phyloP scores from a whole-genome alignment of 2,113 vertebrate species.

The Globicephala melas region DNA sequence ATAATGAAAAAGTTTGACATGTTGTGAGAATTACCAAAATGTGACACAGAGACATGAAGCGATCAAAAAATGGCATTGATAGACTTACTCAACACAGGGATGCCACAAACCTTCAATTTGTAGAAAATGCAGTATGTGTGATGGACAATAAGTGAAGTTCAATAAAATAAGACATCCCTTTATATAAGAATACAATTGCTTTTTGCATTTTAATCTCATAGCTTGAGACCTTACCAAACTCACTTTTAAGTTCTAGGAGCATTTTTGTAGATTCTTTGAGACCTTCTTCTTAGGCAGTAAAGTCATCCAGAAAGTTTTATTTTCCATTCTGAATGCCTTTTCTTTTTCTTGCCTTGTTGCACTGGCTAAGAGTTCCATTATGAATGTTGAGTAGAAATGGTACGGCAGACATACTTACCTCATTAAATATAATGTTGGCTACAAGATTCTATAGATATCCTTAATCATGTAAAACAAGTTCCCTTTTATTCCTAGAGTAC shows the following conservation, averaged over 20 bases:
- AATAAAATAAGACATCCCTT: not conserved
- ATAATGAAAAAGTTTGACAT: not conserved
- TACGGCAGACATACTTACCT: not conserved
- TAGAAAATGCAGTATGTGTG: not conserved
- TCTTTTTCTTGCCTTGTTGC: not conserved
- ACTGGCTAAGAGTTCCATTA: not conserved
- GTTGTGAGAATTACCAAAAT: not conserved
- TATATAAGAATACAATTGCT: not conserved
- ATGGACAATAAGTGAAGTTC: not conserved
- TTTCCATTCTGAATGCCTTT: not conserved
- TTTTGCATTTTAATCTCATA: not conserved
- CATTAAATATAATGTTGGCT: not conserved
- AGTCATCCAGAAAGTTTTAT: not conserved
- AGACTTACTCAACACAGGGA: not conserved
- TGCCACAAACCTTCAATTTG: not conserved
- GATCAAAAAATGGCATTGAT: not conserved
- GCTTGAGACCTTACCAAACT: not conserved
- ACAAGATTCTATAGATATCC: not conserved
- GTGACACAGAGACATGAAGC: not conserved
- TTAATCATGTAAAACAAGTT: not conserved
- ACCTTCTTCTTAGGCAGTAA: not conserved
- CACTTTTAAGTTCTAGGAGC: not conserved
- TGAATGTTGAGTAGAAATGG: not conserved
- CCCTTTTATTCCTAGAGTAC: not conserved
- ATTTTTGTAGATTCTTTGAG: not conserved